Base-by-base conservation (phyloP, 2,888 invertebrate genomes). In the Dryobotodes eremita region DNA sequence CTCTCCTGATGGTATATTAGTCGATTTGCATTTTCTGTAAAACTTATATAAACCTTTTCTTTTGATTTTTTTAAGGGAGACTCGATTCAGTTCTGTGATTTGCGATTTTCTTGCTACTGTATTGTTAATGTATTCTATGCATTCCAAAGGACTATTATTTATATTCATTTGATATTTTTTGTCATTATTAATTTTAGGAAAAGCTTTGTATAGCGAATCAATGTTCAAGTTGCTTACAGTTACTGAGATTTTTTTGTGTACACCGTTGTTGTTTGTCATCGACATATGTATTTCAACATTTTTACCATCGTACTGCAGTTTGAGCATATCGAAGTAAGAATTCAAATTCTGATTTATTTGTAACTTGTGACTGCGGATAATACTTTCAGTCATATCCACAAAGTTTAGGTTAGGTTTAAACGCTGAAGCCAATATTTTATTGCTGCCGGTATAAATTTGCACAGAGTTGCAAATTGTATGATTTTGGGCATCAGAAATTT, bases 21-120 rank as follows among this genome's bases (percentile, higher is more conserved):
- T 92, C 13, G 94, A 95, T 89, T 95, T 95, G 80, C 93, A 95
- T 91, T 95, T 96, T 83, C 91, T 95, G 71, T 94, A 92, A 31
- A 94, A 89, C 84, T 86, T 95, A 7, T 89, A 84, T 80, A 89
- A 95, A 55, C 89, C 79, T 84, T 84, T 94, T 81, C 89, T 92
- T 77, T 84, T 85, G 13, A 71, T 80, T 72, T 78, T 85, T 84
- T 85, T 92, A 46, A 17, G 62, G 15, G 55, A 53, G 46, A 55
- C 57, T 70, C 71, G 61, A 48, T 46, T 73, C 48, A 48, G 53
- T 42, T 77, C 64, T 36, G 64, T 79, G 48, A n/a, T 36, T 6
- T 71, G 70, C 6, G 55, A 48, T 74, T 68, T 79, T 17, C 36
- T 64, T 57, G 50, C 55, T 55, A 65, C 17, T 42, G 79, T 69